phyloP scores from a whole-genome alignment of 1,140 invertebrate genomes.

The Pseudachorutes palmiensis region DNA sequence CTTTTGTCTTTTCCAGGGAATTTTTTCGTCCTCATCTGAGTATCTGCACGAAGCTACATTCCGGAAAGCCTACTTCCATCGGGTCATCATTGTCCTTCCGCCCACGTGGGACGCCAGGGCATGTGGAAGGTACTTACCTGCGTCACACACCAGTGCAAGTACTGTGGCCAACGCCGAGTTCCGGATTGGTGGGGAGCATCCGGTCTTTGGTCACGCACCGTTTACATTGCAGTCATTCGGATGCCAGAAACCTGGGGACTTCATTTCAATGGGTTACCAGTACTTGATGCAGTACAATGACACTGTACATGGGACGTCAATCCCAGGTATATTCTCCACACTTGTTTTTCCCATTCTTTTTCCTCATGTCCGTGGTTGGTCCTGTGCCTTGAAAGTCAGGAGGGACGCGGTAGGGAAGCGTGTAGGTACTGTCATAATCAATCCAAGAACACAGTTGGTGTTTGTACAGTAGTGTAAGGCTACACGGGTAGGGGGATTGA shows the following conservation, averaged over 20 bases:
- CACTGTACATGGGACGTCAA: constrained; percentile 14
- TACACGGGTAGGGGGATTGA: not conserved
- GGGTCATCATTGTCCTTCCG: constrained; percentile 50
- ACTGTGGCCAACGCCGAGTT: constrained; percentile 46
- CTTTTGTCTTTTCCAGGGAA: constrained; percentile 41
- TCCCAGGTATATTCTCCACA: constrained; percentile 8
- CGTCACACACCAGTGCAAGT: constrained; percentile 35
- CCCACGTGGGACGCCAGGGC: constrained; percentile 43
- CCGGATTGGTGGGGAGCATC: constrained; percentile 44
- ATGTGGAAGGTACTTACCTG: constrained; percentile 35
- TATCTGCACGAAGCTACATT: constrained; percentile 49
- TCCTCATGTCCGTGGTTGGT: not conserved
- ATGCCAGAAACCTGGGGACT: constrained; percentile 52
- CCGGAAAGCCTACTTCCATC: constrained; percentile 47
- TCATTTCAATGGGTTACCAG: constrained; percentile 48
- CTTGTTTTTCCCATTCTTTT: constrained; percentile 8
- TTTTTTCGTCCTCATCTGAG: constrained; percentile 47
- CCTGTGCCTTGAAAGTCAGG: constrained; percentile 11
- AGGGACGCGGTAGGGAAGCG: not conserved
- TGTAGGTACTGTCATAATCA: constrained; percentile 8
- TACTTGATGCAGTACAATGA: constrained; percentile 34
- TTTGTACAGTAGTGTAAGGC: not conserved
- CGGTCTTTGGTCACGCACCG: constrained; percentile 46
- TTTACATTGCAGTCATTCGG: constrained; percentile 54
- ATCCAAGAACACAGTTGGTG: constrained; percentile 1